A percentile compares a stretch with the other conserved stretches of the same genome.
phyloP scores from a whole-genome alignment of 2,888 invertebrate species.

The Ophion slaviceki region DNA sequence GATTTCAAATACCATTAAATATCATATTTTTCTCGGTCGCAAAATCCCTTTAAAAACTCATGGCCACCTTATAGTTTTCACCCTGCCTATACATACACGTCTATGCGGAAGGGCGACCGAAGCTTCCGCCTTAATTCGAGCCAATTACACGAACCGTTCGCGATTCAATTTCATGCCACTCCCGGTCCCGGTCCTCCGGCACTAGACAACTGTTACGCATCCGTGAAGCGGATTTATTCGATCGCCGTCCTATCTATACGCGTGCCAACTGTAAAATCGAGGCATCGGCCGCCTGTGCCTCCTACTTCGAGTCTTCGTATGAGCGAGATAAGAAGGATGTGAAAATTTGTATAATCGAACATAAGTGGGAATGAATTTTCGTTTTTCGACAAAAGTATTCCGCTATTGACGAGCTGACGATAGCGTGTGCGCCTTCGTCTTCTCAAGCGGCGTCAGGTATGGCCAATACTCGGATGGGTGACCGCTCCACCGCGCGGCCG shows the following conservation, averaged over 20 bases:
- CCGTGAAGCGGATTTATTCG: constrained; percentile 20
- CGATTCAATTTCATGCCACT: constrained; percentile 75
- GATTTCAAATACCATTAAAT: neutral
- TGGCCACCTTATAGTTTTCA: neutral
- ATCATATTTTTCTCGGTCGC: neutral
- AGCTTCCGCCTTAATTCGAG: constrained; percentile 75
- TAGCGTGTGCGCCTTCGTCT: too few relatives aligned
- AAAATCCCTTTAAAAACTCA: neutral
- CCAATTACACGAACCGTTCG: constrained; percentile 77
- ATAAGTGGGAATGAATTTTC: neutral
- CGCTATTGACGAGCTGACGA: too few relatives aligned
- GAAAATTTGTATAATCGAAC: neutral
- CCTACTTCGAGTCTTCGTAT: neutral
- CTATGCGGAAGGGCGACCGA: neutral
- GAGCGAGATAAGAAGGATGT: neutral
- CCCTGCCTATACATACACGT: neutral
- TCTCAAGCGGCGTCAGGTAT: too few relatives aligned
- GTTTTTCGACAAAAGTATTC: too few relatives aligned
- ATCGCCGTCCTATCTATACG: neutral
- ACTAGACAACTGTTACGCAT: neutral
- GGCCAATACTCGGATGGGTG: too few relatives aligned
- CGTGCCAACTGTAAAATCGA: neutral
- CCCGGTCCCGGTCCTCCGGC: neutral
- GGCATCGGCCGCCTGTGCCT: neutral
- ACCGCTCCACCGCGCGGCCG: too few relatives aligned